Evolutionary conservation across 2,888 invertebrate species (phyloP), one percentile per base, ranked within the genome.

Genomic region (Dynastes maya): DNA sequence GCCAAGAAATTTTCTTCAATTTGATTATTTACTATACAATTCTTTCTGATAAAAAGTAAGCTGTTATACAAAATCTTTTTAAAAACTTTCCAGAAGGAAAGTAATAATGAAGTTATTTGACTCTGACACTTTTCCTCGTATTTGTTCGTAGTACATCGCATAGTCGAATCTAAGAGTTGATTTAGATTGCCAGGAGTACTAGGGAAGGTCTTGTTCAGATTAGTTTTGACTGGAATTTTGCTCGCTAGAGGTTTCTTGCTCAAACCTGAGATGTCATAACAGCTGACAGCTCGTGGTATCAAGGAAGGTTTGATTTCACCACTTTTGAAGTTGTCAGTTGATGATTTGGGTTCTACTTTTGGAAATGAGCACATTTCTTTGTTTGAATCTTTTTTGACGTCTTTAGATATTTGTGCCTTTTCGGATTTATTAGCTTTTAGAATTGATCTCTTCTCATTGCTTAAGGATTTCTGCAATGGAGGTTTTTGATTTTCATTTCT

Each of bases 111-210:
- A 16, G 16, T 16, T 16, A 16, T 16, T 16, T 16, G 16, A 16
- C 84, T 77, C 13, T 78, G 64, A 27, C 53, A 72, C 37, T 78
- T 75, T 2, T 37, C 55, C 8, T 78, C 75, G n/a, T 64, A 64
- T 9, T 70, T 67, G 32, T 45, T 64, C 4, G 74, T 27, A 2
- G 83, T 80, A 82, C 83, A 80, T 77, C 84, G 79, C 78, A 80
- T 79, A 70, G 79, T 79, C 49, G 82, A 80, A 79, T 84, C 84
- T 83, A 81, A 76, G 76, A 78, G n/a, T 37, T 84, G 81, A 78
- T 87, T 86, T 82, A 89, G 89, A 89, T 87, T 87, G 84, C 86
- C 85, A 79, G 89, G 89, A 88, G 87, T 89, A 84, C 89, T 89
- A 0, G 88, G 88, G 77, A 87, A 88, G 3, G 84, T 82, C 78